These are phyloP conservation scores for Xiphorhynchus elegans DNA, from an alignment of 2,113 vertebrate genomes.

Conservation along the genomic window DNA sequence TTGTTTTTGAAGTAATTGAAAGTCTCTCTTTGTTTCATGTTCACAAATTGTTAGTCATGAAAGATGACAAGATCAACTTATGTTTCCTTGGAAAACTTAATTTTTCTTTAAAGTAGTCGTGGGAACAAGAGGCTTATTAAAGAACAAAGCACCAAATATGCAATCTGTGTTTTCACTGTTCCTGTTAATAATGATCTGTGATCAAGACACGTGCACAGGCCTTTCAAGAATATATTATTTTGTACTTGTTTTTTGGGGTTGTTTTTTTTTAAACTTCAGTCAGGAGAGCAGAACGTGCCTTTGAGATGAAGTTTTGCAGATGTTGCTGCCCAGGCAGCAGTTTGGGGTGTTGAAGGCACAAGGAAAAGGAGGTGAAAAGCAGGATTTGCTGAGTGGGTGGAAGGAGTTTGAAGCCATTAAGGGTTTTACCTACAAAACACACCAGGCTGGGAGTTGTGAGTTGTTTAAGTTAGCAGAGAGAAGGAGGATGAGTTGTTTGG, in stretches of 20 bases:
- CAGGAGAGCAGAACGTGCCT: constrained; percentile 20
- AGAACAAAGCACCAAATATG: constrained; percentile 68
- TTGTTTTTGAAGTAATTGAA: constrained; percentile 73
- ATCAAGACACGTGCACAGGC: constrained; percentile 56
- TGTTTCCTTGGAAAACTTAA: constrained; percentile 69
- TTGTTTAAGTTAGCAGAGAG: background rate
- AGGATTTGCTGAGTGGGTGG: background rate
- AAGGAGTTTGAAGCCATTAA: background rate
- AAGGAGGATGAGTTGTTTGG: background rate
- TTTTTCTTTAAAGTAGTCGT: constrained; percentile 68
- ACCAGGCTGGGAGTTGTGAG: background rate
- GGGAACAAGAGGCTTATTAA: constrained; percentile 72
- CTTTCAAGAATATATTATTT: constrained; percentile 69
- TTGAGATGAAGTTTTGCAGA: constrained; percentile 44
- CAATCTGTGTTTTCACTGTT: constrained; percentile 61
- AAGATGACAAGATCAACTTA: constrained; percentile 73
- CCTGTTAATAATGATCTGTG: constrained; percentile 67
- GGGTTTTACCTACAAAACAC: background rate
- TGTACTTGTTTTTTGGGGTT: constrained; percentile 1
- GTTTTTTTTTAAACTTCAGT: background rate
- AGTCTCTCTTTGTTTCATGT: constrained; percentile 74
- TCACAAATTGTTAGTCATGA: constrained; percentile 71
- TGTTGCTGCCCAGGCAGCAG: background rate
- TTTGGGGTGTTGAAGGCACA: background rate
- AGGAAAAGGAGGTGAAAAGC: background rate